phyloP scores from a whole-genome alignment of 2,888 invertebrate species.

The Sphecodes monilicornis region DNA sequence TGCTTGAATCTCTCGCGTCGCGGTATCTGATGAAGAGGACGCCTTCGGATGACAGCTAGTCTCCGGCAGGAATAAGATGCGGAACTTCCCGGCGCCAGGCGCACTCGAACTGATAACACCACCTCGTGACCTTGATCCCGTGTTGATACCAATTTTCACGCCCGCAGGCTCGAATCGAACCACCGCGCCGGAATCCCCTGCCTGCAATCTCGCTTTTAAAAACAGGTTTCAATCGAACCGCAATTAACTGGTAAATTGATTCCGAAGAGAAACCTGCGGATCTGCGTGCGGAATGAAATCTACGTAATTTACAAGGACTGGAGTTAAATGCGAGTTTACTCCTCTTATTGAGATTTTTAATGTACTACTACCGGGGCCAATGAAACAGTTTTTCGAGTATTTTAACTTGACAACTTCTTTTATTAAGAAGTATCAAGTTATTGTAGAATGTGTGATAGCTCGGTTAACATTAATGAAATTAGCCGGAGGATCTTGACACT shows the following conservation, averaged over 20 bases:
- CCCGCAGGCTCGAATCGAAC: not conserved
- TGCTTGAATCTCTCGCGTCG: conserved; percentile 67
- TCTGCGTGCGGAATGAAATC: no score
- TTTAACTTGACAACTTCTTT: no score
- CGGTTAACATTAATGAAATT: no score
- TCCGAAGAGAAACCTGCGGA: not conserved
- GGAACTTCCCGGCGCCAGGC: conserved; percentile 64
- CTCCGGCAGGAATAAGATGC: conserved; percentile 62
- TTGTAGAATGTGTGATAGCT: no score
- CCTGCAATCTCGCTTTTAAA: not conserved
- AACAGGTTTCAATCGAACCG: not conserved
- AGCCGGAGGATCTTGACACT: no score
- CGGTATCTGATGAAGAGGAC: conserved; percentile 81
- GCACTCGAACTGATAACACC: conserved; percentile 54
- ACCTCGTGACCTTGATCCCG: conserved; percentile 68
- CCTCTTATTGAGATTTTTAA: no score
- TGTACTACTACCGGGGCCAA: no score
- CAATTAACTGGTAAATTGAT: not conserved
- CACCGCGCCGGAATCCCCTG: not conserved
- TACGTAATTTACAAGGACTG: no score
- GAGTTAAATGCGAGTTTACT: no score
- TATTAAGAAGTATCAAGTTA: no score
- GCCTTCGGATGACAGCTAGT: conserved; percentile 78
- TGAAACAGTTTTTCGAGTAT: no score
- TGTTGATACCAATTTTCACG: conserved; percentile 21